Conservation (phyloP, 2,797 vertebrate genomes). For the Liasis olivaceus region DNA sequence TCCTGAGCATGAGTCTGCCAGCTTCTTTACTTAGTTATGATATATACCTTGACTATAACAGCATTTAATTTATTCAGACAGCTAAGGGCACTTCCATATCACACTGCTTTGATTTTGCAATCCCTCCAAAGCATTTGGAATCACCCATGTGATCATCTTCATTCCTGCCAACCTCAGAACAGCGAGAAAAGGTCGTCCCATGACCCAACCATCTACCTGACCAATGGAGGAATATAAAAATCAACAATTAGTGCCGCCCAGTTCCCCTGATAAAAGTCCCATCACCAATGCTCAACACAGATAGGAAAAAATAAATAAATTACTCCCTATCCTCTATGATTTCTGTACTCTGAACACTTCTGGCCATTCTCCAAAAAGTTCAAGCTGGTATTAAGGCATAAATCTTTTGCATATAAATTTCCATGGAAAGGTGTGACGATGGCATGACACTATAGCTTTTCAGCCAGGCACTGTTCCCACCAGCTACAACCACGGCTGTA, state of each 20-base stretch:
- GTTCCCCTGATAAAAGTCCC: neutral
- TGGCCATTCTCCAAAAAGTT: neutral
- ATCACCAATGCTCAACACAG: neutral
- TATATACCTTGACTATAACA: neutral
- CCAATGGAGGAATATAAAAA: neutral
- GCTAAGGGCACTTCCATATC: neutral
- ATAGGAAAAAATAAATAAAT: neutral
- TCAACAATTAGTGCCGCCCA: neutral
- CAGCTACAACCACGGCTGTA: neutral
- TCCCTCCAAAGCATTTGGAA: neutral
- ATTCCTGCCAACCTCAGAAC: neutral
- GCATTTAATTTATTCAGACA: neutral
- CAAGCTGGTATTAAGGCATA: neutral
- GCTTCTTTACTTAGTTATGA: constrained; percentile 29
- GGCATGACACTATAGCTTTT: neutral
- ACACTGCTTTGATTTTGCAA: neutral
- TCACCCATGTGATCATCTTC: neutral
- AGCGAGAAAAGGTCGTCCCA: neutral
- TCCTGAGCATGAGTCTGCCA: neutral
- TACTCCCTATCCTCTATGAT: neutral
- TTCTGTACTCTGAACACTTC: neutral
- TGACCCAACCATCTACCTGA: neutral
- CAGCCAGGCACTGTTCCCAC: neutral
- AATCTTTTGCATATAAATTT: neutral
- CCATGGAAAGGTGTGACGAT: neutral